Conservation (phyloP, 2,888 invertebrate species). For the Reticulitermes lucifugus region DNA sequence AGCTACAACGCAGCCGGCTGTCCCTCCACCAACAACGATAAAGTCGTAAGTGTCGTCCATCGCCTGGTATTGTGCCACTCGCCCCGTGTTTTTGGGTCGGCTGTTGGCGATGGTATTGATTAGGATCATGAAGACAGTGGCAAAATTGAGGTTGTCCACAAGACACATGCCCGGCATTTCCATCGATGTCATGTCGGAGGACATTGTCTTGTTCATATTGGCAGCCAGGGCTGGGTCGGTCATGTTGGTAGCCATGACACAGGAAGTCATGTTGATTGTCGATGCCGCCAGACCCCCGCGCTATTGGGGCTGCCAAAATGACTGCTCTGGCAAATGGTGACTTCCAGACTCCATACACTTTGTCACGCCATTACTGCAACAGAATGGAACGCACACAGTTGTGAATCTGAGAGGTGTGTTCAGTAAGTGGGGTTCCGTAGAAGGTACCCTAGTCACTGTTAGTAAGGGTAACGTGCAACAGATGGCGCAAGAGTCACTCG, state of each 20-base stretch:
- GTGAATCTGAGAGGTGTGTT: no score
- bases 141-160: slow-evolving; percentile 42
- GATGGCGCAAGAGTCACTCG: no score
- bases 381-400: no score
- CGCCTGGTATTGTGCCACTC: not conserved
- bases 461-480: no score
- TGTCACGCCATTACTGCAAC: slow-evolving; percentile 19
- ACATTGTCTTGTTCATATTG: slow-evolving; percentile 4
- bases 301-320: not conserved
- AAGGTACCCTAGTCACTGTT: no score
- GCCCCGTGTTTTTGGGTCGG: slow-evolving; percentile 24
- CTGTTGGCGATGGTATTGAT: slow-evolving; percentile 36
- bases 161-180: slow-evolving; percentile 18
- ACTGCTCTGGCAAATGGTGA: not conserved
- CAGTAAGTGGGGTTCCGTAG: no score
- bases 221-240: not conserved
- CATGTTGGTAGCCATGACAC: not conserved
- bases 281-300: not conserved
- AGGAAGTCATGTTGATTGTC: not conserved
- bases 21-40: slow-evolving; percentile 86
- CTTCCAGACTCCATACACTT: not conserved
- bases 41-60: slow-evolving; percentile 80
- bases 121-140: slow-evolving; percentile 46
- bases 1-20: slow-evolving; percentile 91
- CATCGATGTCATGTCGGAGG: not conserved